Evolutionary conservation across 2,113 vertebrate genomes (phyloP).

Genomic region (Channa maculata): DNA sequence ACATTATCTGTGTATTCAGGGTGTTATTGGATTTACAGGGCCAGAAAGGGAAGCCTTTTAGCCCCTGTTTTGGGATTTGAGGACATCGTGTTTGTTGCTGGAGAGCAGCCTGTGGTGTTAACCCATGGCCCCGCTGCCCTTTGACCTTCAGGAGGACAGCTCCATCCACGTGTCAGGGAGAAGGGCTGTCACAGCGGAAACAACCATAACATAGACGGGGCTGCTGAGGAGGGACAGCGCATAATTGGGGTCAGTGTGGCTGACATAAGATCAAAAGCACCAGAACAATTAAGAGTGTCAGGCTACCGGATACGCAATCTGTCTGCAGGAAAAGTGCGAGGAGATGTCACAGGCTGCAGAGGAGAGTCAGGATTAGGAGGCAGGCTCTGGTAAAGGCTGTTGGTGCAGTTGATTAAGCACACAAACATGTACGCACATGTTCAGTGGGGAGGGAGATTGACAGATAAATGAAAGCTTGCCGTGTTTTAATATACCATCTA

Average conservation of each 20-base stretch:
- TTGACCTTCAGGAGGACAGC: constrained; percentile 60
- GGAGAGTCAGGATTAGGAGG: constrained; percentile 37
- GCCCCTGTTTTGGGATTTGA: constrained; percentile 34
- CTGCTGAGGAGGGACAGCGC: constrained; percentile 1
- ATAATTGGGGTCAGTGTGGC: constrained; percentile 42
- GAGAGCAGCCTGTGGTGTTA: constrained; percentile 71
- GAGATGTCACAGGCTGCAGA: constrained; percentile 16
- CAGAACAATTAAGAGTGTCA: constrained; percentile 27
- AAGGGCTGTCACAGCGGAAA: constrained; percentile 68
- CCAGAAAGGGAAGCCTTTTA: constrained; percentile 50
- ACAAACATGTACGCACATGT: neutral
- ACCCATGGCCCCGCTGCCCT: constrained; percentile 75
- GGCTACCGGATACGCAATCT: constrained; percentile 42
- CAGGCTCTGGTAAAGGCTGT: neutral
- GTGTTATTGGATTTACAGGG: constrained; percentile 43
- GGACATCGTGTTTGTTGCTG: constrained; percentile 76
- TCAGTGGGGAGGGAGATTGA: neutral
- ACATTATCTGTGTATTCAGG: constrained; percentile 32
- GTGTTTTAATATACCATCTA: neutral
- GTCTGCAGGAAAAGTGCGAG: constrained; percentile 55
- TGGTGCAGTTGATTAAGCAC: neutral
- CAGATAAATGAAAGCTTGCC: neutral
- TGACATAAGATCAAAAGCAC: constrained; percentile 57
- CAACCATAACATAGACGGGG: constrained; percentile 20
- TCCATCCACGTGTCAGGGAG: constrained; percentile 78